Percentiles rank a stretch among this genome's conserved stretches.
These are phyloP conservation scores for Cryptoblepharus egeriae DNA, from an alignment of 2,797 vertebrate species.

Conservation along the genomic window DNA sequence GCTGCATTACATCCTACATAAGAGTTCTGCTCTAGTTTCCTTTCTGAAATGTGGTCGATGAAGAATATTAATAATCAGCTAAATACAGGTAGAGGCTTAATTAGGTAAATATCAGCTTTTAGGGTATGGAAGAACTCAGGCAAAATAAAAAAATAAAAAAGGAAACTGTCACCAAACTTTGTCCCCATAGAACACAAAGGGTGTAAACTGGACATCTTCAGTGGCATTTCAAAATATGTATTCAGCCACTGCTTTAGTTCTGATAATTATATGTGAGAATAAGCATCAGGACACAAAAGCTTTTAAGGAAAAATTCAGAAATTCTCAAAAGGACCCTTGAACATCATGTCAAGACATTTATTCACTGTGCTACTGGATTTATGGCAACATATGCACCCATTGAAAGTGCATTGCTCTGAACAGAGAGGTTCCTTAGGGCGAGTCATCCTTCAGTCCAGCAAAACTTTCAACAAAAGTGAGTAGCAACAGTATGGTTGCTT, in stretches of 20 bases:
- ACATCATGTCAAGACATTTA: background rate
- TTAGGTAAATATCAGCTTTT: background rate
- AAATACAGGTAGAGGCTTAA: background rate
- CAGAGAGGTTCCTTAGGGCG: too few species aligned
- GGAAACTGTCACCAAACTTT: too few species aligned
- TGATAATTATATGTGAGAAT: background rate
- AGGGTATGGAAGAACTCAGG: background rate
- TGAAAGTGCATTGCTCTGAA: too few species aligned
- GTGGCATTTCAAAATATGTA: too few species aligned
- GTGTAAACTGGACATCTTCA: too few species aligned
- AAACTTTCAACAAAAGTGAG: background rate
- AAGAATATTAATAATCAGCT: background rate
- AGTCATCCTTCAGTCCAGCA: background rate
- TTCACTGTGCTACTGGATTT: background rate
- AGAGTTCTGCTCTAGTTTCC: background rate
- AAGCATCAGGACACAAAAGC: background rate
- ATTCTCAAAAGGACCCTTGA: background rate
- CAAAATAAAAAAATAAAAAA: too few species aligned
- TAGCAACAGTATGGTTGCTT: background rate
- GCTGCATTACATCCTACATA: background rate
- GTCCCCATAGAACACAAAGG: too few species aligned
- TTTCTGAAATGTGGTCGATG: background rate
- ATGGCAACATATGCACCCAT: too few species aligned
- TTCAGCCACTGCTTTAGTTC: too few species aligned
- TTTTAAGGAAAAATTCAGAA: background rate